Percentiles rank a stretch among this genome's conserved stretches.
Conservation (phyloP, 64 coral and sea anemone species). For the Montipora efflorescens region DNA sequence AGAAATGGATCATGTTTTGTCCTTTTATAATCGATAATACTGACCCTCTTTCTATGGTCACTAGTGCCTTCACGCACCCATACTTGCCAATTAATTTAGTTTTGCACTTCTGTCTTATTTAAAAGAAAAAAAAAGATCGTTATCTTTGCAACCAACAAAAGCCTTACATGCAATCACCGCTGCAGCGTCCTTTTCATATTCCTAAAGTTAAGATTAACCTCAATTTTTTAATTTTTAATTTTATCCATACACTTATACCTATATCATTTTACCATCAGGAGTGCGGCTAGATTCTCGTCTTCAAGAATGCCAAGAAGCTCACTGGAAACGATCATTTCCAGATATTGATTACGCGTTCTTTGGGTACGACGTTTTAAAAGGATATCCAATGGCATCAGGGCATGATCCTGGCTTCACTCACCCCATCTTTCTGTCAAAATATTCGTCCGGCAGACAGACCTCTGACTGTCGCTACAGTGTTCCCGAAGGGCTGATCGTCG, state of each 20-base stretch:
- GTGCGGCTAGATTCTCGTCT: constrained; percentile 27
- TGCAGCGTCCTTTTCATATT: neutral
- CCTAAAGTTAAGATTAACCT: neutral
- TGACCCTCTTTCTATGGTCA: too few relatives aligned
- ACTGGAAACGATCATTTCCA: constrained; percentile 41
- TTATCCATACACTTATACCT: neutral
- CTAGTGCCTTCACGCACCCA: too few relatives aligned
- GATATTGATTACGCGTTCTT: constrained; percentile 46
- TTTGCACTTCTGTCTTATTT: too few relatives aligned
- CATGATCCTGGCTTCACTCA: constrained; percentile 55
- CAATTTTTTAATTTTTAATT: neutral
- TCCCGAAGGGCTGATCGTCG: constrained; percentile 32
- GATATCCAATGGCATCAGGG: constrained; percentile 34
- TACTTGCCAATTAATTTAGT: too few relatives aligned
- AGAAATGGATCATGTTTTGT: too few relatives aligned
- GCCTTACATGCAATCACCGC: neutral
- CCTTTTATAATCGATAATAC: too few relatives aligned
- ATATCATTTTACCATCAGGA: constrained; percentile 2
- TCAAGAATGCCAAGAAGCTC: constrained; percentile 42
- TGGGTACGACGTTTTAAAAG: constrained; percentile 41
- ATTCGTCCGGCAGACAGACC: constrained; percentile 1
- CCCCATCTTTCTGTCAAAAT: constrained; percentile 25
- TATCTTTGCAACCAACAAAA: too few relatives aligned
- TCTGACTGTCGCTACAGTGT: constrained; percentile 68
- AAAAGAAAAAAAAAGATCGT: too few relatives aligned